Evolutionary conservation across 2,888 invertebrate species (phyloP).

Genomic region (Plebejus anna): DNA sequence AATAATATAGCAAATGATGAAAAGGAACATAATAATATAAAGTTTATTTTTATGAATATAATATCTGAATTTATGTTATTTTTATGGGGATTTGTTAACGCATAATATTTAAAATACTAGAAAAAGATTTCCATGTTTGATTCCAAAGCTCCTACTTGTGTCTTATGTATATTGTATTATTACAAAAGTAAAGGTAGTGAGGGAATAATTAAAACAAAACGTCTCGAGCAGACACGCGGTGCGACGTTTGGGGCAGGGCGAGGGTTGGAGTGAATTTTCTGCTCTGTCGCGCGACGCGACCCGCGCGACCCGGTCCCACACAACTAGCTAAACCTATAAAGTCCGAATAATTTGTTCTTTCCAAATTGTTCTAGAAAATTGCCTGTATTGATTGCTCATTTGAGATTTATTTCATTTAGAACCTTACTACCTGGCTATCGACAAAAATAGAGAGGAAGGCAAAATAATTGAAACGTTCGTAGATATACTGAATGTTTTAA

Average conservation of each 20-base stretch:
- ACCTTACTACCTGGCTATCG: not conserved
- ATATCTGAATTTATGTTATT: not conserved
- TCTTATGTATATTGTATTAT: not conserved
- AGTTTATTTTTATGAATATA: not conserved
- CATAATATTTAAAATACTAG: not conserved
- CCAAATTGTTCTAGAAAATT: constrained; percentile 6
- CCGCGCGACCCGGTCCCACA: constrained; percentile 43
- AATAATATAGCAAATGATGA: not conserved
- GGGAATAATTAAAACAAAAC: constrained; percentile 26
- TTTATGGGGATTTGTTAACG: not conserved
- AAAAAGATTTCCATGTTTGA: not conserved
- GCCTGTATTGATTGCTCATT: constrained; percentile 10
- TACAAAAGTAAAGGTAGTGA: constrained; percentile 10
- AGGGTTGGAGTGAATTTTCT: constrained; percentile 66
- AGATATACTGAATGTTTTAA: too few species aligned
- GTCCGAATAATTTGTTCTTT: constrained; percentile 35
- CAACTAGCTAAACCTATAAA: constrained; percentile 49
- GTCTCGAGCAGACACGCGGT: constrained; percentile 45
- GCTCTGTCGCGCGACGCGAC: constrained; percentile 53
- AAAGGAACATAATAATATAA: too few species aligned
- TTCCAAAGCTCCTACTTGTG: not conserved
- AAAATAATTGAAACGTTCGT: too few species aligned
- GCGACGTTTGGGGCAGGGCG: constrained; percentile 61
- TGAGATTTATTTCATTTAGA: not conserved
- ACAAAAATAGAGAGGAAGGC: not conserved